A percentile compares a stretch with the other conserved stretches of the same genome.
These are phyloP conservation scores for Heterocephalus glaber DNA, from an alignment of 2,113 vertebrate genomes.

Conservation along the genomic window DNA sequence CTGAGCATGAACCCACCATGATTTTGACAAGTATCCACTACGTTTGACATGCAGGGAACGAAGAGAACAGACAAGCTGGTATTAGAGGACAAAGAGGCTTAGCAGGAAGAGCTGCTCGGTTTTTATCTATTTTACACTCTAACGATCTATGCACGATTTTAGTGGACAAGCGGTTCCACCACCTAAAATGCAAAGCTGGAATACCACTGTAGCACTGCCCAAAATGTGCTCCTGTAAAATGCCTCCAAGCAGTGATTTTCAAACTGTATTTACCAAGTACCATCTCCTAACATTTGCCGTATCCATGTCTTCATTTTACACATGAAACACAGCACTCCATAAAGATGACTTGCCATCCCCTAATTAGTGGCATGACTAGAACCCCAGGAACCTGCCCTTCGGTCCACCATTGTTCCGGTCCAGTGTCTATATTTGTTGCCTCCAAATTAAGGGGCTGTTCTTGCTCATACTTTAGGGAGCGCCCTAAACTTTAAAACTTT, in stretches of 20 bases:
- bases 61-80: neutral
- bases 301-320: neutral
- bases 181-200: neutral
- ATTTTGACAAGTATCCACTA: neutral
- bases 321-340: neutral
- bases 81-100: neutral
- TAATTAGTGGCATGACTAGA: neutral
- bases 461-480: neutral
- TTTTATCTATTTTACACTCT: neutral
- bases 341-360: neutral
- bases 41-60: neutral
- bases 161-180: neutral
- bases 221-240: neutral
- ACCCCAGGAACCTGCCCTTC: neutral
- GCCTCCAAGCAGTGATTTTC: neutral
- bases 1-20: neutral
- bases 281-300: neutral
- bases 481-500: neutral
- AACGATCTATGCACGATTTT: neutral
- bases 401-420: neutral
- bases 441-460: neutral
- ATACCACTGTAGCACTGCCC: neutral
- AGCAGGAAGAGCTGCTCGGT: neutral
- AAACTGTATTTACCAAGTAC: neutral
- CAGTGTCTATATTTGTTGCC: neutral